A percentile compares a stretch with the other conserved stretches of the same genome.
Conservation (phyloP, 1,140 invertebrate species). For the Tigriopus japonicus region DNA sequence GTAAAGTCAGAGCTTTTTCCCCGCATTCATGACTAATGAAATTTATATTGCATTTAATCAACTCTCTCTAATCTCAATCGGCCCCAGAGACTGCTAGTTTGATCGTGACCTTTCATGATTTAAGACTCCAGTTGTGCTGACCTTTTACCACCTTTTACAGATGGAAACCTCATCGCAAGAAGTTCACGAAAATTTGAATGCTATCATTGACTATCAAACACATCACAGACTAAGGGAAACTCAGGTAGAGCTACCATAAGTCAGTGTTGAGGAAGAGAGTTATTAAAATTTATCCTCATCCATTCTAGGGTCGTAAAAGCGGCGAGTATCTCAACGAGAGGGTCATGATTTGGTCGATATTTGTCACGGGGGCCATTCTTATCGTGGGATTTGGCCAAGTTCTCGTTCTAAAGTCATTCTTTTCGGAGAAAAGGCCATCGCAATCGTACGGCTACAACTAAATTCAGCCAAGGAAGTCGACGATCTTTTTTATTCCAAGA, state of each 20-base stretch:
- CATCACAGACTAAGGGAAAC: conserved; percentile 87
- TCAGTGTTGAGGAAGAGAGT: too few relatives aligned
- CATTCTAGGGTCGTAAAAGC: conserved; percentile 52
- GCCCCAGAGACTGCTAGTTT: neutral
- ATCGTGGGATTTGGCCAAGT: conserved; percentile 73
- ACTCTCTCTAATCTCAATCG: too few relatives aligned
- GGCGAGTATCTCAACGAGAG: conserved; percentile 88
- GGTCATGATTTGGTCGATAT: conserved; percentile 76
- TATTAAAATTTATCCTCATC: neutral
- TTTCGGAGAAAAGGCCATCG: conserved; percentile 57
- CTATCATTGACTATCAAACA: conserved; percentile 81
- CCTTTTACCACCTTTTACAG: conserved; percentile 31
- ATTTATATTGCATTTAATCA: neutral
- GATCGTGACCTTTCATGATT: too few relatives aligned
- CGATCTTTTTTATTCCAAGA: too few relatives aligned
- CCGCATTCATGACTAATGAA: neutral
- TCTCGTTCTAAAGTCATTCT: conserved; percentile 79
- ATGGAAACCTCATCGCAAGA: conserved; percentile 74
- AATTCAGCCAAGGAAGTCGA: neutral
- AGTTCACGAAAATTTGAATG: conserved; percentile 68
- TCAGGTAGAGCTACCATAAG: conserved; percentile 24
- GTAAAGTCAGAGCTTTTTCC: neutral
- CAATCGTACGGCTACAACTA: conserved; percentile 19
- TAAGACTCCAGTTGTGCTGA: too few relatives aligned
- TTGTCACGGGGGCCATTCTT: conserved; percentile 67